These are phyloP conservation scores for Panorpa germanica DNA, from an alignment of 2,888 invertebrate genomes.

Conservation along the genomic window DNA sequence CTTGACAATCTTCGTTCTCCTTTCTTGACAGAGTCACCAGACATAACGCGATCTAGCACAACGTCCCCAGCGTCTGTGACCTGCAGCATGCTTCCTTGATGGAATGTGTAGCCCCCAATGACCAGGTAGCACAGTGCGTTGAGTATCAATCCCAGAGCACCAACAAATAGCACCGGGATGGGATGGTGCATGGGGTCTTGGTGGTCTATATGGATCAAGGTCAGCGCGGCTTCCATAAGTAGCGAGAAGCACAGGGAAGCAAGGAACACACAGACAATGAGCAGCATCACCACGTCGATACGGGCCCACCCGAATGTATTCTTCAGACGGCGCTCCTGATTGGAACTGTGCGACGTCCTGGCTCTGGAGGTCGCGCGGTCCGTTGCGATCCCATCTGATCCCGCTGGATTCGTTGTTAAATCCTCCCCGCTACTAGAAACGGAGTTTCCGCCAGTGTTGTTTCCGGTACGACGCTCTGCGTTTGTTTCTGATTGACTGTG, in stretches of 20 bases:
- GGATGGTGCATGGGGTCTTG: slow-evolving; percentile 57
- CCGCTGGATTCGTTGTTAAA: too few relatives aligned
- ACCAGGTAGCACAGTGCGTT: slow-evolving; percentile 62
- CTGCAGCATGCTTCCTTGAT: slow-evolving; percentile 49
- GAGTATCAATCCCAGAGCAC: slow-evolving; percentile 46
- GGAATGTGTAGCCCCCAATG: slow-evolving; percentile 61
- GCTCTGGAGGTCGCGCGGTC: too few relatives aligned
- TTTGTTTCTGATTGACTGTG: too few relatives aligned
- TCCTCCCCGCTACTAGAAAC: too few relatives aligned
- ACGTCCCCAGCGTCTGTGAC: slow-evolving; percentile 40
- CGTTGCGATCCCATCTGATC: too few relatives aligned
- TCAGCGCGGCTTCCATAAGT: slow-evolving; percentile 63
- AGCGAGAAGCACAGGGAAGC: slow-evolving; percentile 69
- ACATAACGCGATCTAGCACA: slow-evolving; percentile 33
- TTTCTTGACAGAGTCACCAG: slow-evolving; percentile 20
- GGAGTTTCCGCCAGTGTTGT: too few relatives aligned
- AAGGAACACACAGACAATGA: slow-evolving; percentile 64
- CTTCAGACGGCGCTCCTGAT: slow-evolving; percentile 43
- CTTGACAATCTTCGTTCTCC: slow-evolving; percentile 28
- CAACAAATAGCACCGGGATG: slow-evolving; percentile 51
- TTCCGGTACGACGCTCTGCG: too few relatives aligned
- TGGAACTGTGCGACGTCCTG: too few relatives aligned
- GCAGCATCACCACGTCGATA: slow-evolving; percentile 68
- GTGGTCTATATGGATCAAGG: slow-evolving; percentile 53
- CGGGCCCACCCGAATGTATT: slow-evolving; percentile 90